phyloP scores from a whole-genome alignment of 2,888 invertebrate genomes.

The Rhingia rostrata region DNA sequence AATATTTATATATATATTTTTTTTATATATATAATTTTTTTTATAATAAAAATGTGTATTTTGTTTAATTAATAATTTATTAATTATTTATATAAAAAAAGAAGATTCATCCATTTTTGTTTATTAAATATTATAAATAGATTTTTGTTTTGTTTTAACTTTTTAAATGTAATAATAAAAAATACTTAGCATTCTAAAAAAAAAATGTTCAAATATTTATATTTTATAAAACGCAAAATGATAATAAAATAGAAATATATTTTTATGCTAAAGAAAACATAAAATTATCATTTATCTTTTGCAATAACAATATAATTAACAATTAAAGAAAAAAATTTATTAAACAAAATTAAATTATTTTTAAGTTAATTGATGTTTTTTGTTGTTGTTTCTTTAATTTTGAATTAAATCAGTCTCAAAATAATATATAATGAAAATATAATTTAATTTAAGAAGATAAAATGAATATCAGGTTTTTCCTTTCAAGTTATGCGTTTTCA shows the following conservation, averaged over 20 bases:
- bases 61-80: constrained; percentile 66
- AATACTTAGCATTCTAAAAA: constrained; percentile 68
- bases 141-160: constrained; percentile 52
- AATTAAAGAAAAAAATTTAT: constrained; percentile 50
- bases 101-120: constrained; percentile 54
- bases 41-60: constrained; percentile 75
- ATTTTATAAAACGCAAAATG: constrained; percentile 71
- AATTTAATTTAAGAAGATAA: constrained; percentile 34
- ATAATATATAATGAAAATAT: constrained; percentile 66
- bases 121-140: constrained; percentile 63
- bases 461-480: constrained; percentile 13
- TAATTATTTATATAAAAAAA: constrained; percentile 62
- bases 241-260: constrained; percentile 71
- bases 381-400: constrained; percentile 63
- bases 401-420: constrained; percentile 75
- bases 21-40: constrained; percentile 56
- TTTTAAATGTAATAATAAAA: constrained; percentile 62
- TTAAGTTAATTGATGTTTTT: constrained; percentile 35
- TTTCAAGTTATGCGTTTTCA: constrained; percentile 17
- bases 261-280: constrained; percentile 61
- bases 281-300: constrained; percentile 64
- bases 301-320: constrained; percentile 65
- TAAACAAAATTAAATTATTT: constrained; percentile 39
- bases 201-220: constrained; percentile 39
- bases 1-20: constrained; percentile 74